phyloP scores from a whole-genome alignment of 2,797 vertebrate species.

The Molossus molossus region DNA sequence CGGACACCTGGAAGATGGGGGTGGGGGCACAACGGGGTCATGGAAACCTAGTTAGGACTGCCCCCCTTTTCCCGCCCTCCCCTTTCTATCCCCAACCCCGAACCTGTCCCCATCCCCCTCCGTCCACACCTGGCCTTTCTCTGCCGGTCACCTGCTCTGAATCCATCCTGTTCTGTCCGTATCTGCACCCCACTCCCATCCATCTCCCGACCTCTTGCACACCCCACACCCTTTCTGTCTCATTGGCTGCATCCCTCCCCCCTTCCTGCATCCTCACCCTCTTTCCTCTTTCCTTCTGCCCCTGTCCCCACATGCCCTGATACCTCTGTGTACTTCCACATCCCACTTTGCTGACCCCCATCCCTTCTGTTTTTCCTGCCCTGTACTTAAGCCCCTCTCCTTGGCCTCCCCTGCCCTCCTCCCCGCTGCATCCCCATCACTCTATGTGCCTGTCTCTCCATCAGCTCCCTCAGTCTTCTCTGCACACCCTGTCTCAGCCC shows the following conservation, averaged over 20 bases:
- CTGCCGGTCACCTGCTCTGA: conserved; percentile 30
- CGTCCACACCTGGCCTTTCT: background rate
- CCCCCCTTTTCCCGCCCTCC: conserved; percentile 53
- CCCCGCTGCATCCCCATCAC: background rate
- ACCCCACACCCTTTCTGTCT: background rate
- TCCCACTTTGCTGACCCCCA: background rate
- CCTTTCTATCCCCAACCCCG: conserved; percentile 37
- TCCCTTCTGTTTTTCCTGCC: background rate
- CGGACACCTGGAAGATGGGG: background rate
- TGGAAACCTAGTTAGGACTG: conserved; percentile 4
- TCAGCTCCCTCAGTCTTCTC: background rate
- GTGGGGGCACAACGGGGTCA: background rate
- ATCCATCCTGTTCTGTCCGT: background rate
- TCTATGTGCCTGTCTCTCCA: background rate
- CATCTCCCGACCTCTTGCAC: background rate
- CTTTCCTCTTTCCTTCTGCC: background rate
- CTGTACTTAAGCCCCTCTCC: background rate
- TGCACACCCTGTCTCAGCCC: background rate
- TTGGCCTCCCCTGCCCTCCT: background rate
- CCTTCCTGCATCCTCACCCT: background rate
- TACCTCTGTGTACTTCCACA: background rate
- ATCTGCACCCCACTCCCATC: background rate
- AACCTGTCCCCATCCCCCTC: conserved; percentile 72
- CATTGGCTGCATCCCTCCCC: background rate
- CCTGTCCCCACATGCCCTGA: background rate